Evolutionary conservation across 1,140 invertebrate genomes (phyloP).

Genomic region (Agrypnia vestita): DNA sequence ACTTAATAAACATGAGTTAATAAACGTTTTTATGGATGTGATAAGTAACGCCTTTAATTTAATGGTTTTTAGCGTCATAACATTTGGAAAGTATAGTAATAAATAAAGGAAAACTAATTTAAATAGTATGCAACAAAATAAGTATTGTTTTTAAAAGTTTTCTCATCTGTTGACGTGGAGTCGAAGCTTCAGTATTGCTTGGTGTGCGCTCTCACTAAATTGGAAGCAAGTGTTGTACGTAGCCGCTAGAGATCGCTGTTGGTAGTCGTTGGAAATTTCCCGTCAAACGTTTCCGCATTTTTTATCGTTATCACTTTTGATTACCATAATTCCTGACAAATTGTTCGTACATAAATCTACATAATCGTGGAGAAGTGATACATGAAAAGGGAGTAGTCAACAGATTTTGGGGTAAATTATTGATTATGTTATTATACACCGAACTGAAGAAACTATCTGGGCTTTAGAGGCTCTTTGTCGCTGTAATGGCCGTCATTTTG

Average conservation of each 20-base stretch:
- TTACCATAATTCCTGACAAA: conserved; percentile 28
- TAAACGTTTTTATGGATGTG: no score
- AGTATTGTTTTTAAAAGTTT: background rate
- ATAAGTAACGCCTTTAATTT: no score
- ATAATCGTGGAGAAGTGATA: conserved; percentile 52
- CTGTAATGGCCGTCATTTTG: background rate
- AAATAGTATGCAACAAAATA: no score
- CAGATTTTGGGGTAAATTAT: conserved; percentile 37
- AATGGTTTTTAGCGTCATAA: no score
- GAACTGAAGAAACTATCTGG: background rate
- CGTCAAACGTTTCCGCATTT: background rate
- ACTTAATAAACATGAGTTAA: no score
- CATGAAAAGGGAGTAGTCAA: conserved; percentile 54
- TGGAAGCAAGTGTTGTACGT: background rate
- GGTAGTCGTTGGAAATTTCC: background rate
- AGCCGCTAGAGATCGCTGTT: conserved; percentile 14
- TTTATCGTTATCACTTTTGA: background rate
- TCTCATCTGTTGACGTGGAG: background rate
- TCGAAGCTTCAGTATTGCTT: background rate
- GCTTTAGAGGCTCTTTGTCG: background rate
- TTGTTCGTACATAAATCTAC: conserved; percentile 55
- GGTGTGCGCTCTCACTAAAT: conserved; percentile 25
- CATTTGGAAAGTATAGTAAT: no score
- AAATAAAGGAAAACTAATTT: no score
- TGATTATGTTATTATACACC: background rate